Percentiles rank a stretch among this genome's conserved stretches.
phyloP scores from a whole-genome alignment of 2,888 invertebrate genomes.

The Thymelicus lineola region DNA sequence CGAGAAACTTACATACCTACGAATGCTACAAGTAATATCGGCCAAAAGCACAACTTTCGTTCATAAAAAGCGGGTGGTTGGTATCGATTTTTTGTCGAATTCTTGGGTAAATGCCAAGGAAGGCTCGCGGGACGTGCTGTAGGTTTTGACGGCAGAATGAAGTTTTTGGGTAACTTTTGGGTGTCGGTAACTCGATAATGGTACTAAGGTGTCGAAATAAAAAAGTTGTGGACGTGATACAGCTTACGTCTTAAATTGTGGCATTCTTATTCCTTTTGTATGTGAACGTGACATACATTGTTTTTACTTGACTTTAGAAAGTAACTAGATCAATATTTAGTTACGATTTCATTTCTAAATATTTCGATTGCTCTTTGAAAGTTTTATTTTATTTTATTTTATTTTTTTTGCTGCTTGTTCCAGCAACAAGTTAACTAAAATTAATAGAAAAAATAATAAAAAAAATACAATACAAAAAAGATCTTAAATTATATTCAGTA shows the following conservation, averaged over 20 bases:
- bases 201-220: not conserved
- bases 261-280: too few species aligned
- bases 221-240: not conserved
- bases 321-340: too few species aligned
- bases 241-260: too few species aligned
- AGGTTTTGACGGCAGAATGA: slow-evolving; percentile 1
- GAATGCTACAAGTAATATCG: slow-evolving; percentile 28
- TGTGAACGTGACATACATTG: too few species aligned
- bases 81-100: slow-evolving; percentile 19
- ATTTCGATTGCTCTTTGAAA: not conserved
- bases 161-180: not conserved
- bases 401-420: too few species aligned
- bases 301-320: too few species aligned
- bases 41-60: slow-evolving; percentile 22
- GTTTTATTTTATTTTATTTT: too few species aligned
- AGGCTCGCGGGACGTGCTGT: not conserved
- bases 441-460: too few species aligned
- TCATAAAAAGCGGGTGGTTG: slow-evolving; percentile 21
- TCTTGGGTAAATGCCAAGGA: slow-evolving; percentile 20
- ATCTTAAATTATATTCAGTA: too few species aligned
- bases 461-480: too few species aligned
- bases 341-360: too few species aligned
- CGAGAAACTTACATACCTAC: slow-evolving; percentile 7
- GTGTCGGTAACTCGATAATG: not conserved
- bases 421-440: too few species aligned